Conservation (phyloP, 2,797 vertebrate species). For the Erethizon dorsatum region DNA sequence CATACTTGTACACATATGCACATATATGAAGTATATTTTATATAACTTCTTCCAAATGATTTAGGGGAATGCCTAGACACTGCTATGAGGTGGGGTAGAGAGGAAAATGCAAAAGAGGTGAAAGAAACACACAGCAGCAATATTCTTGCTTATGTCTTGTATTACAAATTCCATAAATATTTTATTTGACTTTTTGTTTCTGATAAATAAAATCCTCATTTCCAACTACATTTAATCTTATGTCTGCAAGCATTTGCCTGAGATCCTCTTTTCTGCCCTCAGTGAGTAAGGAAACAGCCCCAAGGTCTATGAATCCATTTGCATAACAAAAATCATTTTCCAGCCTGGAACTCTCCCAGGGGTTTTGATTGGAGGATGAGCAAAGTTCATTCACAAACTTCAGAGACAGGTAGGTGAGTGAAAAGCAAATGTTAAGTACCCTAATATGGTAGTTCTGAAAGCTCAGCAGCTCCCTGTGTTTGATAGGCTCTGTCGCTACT, state of each 20-base stretch:
- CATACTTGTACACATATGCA: accelerated
- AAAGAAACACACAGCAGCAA: not conserved
- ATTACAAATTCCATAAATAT: slow-evolving; percentile 66
- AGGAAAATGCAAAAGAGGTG: not conserved
- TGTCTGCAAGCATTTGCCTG: slow-evolving; percentile 59
- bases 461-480: slow-evolving; percentile 40
- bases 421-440: slow-evolving; percentile 75
- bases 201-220: slow-evolving; percentile 69
- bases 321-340: slow-evolving; percentile 71
- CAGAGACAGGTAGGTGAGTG: slow-evolving; percentile 67
- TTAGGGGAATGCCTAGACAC: not conserved
- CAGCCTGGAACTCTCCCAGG: slow-evolving; percentile 52
- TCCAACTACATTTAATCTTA: slow-evolving; percentile 42
- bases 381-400: slow-evolving; percentile 83
- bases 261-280: not conserved
- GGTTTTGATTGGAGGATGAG: slow-evolving; percentile 68
- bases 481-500: slow-evolving; percentile 50
- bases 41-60: not conserved
- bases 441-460: slow-evolving; percentile 77
- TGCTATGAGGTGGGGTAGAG: not conserved
- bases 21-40: not conserved
- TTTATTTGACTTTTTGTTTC: slow-evolving; percentile 68
- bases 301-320: slow-evolving; percentile 70
- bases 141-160: not conserved
- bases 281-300: slow-evolving; percentile 52